Evolutionary conservation across 1,140 invertebrate species (phyloP).

Genomic region (Musca domestica): DNA sequence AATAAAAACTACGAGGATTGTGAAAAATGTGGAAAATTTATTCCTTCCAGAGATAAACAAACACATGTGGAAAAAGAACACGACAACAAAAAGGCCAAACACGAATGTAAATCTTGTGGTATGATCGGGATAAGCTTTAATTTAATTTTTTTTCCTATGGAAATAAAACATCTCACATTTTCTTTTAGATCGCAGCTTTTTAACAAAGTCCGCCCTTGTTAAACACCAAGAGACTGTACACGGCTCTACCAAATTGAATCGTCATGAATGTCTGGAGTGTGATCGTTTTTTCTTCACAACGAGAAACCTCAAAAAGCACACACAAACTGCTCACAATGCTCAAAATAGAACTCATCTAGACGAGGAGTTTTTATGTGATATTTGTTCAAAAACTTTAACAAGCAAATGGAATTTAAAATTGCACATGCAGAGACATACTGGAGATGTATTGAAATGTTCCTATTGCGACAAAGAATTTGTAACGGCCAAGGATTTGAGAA

Average conservation of each 20-base stretch:
- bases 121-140: no score
- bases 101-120: conserved; percentile 17
- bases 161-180: background rate
- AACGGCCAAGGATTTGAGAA: conserved; percentile 10
- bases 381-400: conserved; percentile 21
- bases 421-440: conserved; percentile 22
- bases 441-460: conserved; percentile 16
- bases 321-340: background rate
- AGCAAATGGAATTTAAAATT: conserved; percentile 9
- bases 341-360: background rate
- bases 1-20: conserved; percentile 17
- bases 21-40: conserved; percentile 13
- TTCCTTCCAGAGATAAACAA: background rate
- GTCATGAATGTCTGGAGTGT: conserved; percentile 11
- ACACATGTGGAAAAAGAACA: background rate
- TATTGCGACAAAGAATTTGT: conserved; percentile 24
- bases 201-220: conserved; percentile 7
- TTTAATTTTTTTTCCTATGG: no score
- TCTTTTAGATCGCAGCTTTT: background rate
- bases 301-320: conserved; percentile 2
- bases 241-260: conserved; percentile 6
- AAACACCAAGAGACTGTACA: conserved; percentile 1
- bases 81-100: background rate
- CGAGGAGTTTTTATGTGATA: background rate
- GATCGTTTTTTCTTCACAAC: conserved; percentile 1